Evolutionary conservation across 2,113 vertebrate species (phyloP), one percentile per base, ranked within the genome.

Genomic region (Plestiodon gilberti): DNA sequence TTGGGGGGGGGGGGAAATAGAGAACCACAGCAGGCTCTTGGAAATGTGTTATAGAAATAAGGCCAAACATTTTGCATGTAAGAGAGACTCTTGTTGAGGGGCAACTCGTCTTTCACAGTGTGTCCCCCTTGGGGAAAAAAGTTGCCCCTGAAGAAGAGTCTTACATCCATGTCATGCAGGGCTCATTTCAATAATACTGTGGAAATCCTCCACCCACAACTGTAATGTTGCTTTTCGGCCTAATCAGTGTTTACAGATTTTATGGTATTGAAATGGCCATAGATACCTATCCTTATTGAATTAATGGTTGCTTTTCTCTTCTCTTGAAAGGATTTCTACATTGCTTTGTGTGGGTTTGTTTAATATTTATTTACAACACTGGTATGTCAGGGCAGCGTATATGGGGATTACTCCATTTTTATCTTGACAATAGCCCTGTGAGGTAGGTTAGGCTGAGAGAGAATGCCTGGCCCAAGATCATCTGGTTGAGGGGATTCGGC

Each of bases 211-310:
- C 43, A 48, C 43, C 8, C 43, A 48, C 43, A 48, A 48, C 43
- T 48, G 43, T 8, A 10, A 74, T 87, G 48, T n/a, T 86, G 11
- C 48, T 85, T 83, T 75, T 6, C 7, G 43, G 64, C 25, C 4
- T 64, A 33, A 28, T 20, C 18, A 35, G 33, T 62, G 5, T 73
- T 62, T 83, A 20, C 6, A 74, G 33, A 4, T 61, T 40, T 62
- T 62, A n/a, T 43, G 6, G 62, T 88, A 48, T 86, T 85, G 2
- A 62, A 69, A 89, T 69, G 17, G 70, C 23, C 2, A 18, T 81
- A 74, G 88, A 89, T 84, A 86, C 43, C 88, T 73, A 1, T 48
- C 61, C 18, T 77, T 73, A 13, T 23, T 10, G 84, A 88, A 88
- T 90, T 11, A 8, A 3, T 75, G 55, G 78, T 14, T 80, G 5